Evolutionary conservation across 1,140 invertebrate species (phyloP).

Genomic region (Helicoverpa zea): DNA sequence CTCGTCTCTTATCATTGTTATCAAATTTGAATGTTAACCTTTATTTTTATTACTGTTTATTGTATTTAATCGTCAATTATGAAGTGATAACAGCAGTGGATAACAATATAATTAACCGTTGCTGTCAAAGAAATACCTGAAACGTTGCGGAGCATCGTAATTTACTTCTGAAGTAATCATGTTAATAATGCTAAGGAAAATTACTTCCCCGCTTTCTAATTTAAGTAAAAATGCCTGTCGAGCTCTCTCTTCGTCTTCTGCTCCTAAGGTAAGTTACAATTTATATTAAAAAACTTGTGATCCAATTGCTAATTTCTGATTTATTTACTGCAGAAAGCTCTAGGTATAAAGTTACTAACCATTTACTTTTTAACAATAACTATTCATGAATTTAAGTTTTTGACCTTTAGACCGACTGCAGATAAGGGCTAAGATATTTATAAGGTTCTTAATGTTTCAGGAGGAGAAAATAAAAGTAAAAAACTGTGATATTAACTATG

Average conservation of each 20-base stretch:
- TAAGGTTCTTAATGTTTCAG: conserved; percentile 58
- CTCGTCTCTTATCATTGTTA: too few relatives aligned
- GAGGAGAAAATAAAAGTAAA: conserved; percentile 87
- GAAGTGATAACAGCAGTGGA: neutral
- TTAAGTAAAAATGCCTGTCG: conserved; percentile 41
- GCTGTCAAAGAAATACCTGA: too few relatives aligned
- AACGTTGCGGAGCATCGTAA: neutral
- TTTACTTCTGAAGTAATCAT: conserved; percentile 11
- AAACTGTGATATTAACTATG: conserved; percentile 90
- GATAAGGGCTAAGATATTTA: too few relatives aligned
- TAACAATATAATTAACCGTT: neutral
- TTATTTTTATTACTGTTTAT: too few relatives aligned
- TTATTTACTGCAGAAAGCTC: too few relatives aligned
- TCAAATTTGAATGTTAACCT: too few relatives aligned
- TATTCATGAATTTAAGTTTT: too few relatives aligned
- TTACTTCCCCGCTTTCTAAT: conserved; percentile 40
- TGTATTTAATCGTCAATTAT: neutral
- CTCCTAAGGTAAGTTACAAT: conserved; percentile 56
- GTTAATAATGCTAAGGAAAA: conserved; percentile 55
- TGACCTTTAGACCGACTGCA: too few relatives aligned
- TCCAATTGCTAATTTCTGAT: neutral
- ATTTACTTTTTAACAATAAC: too few relatives aligned
- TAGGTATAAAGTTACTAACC: too few relatives aligned
- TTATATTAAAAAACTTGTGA: neutral
- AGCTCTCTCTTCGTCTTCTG: conserved; percentile 54